phyloP scores from a whole-genome alignment of 2,797 vertebrate species.

The Poeciliopsis turneri region DNA sequence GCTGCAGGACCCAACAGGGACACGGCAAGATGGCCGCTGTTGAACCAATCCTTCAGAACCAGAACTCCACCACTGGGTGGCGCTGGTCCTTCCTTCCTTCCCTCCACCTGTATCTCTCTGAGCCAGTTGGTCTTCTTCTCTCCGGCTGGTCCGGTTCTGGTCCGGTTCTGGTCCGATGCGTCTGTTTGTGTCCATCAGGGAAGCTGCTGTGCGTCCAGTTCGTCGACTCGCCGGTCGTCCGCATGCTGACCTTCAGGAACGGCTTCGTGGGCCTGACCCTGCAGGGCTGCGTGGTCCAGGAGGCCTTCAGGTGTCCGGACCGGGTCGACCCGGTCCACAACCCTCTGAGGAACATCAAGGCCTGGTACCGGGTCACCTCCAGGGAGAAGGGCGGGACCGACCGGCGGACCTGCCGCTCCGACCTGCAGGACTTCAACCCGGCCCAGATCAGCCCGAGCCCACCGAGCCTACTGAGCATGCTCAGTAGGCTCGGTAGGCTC shows the following conservation, averaged over 20 bases:
- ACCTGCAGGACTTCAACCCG: conserved; percentile 66
- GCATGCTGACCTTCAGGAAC: conserved; percentile 72
- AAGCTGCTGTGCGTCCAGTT: conserved; percentile 80
- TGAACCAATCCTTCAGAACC: neutral
- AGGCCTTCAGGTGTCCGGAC: conserved; percentile 78
- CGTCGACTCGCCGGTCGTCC: conserved; percentile 76
- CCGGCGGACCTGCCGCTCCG: neutral
- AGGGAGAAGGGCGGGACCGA: conserved; percentile 40
- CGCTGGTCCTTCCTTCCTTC: neutral
- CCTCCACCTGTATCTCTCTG: neutral
- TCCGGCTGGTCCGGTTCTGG: neutral
- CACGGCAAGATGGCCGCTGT: neutral
- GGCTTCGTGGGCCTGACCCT: conserved; percentile 80
- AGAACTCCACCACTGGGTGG: neutral
- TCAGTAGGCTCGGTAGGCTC: conserved; percentile 21
- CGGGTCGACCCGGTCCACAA: conserved; percentile 63
- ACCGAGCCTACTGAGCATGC: conserved; percentile 37
- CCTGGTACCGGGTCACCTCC: conserved; percentile 77
- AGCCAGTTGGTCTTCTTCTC: neutral
- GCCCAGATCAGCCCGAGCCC: conserved; percentile 66
- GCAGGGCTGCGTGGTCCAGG: conserved; percentile 71
- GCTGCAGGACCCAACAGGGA: neutral
- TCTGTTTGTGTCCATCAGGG: conserved; percentile 60
- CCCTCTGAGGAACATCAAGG: conserved; percentile 75
- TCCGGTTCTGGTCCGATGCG: neutral